Evolutionary conservation across 37 sponge, comb jelly and placozoan genomes (phyloP).

Genomic region (Corticium candelabrum): DNA sequence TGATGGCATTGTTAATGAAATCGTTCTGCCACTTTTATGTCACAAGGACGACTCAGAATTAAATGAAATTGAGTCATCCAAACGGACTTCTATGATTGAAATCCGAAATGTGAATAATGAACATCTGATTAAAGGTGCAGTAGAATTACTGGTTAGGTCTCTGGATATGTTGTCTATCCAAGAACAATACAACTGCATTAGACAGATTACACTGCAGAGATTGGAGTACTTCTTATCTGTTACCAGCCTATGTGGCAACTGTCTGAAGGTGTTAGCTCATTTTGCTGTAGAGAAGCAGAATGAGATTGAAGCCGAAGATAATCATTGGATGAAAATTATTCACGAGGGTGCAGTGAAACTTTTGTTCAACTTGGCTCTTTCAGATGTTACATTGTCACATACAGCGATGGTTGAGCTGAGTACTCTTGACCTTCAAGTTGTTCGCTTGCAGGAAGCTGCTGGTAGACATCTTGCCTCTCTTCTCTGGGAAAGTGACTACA

Average conservation of each 20-base stretch:
- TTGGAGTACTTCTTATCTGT: background rate
- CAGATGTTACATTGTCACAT: background rate
- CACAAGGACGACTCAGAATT: background rate
- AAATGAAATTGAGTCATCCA: background rate
- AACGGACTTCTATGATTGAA: background rate
- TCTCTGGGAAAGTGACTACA: background rate
- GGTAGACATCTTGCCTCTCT: background rate
- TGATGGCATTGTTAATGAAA: background rate
- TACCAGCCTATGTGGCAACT: background rate
- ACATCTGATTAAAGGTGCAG: too few relatives aligned
- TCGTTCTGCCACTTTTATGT: background rate
- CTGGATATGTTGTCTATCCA: background rate
- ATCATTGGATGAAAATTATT: background rate
- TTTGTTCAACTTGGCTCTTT: background rate
- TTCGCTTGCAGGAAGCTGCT: background rate
- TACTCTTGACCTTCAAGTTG: background rate
- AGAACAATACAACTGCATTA: background rate
- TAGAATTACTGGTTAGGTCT: background rate
- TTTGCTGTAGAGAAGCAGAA: background rate
- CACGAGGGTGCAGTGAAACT: background rate
- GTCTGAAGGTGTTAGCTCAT: background rate
- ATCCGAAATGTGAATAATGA: too few relatives aligned
- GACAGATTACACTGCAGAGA: background rate
- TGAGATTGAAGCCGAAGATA: background rate
- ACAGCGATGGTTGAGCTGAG: background rate